These are phyloP conservation scores for Sphinx pinastri DNA, from an alignment of 2,888 invertebrate genomes.

Conservation along the genomic window DNA sequence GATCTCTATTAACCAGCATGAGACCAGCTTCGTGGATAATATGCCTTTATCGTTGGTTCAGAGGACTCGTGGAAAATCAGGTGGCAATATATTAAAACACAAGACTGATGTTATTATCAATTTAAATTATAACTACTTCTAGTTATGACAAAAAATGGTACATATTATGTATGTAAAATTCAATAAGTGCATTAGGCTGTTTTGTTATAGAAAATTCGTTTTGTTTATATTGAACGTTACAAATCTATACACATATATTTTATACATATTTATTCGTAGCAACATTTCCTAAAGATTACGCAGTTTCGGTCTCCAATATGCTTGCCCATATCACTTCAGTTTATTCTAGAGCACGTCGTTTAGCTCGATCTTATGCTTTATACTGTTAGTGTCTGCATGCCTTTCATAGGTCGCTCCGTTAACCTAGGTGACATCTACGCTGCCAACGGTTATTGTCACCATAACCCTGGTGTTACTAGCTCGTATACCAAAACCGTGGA, in stretches of 20 bases:
- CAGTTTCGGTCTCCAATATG: neutral
- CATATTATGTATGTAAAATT: too few relatives aligned
- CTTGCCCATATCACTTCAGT: neutral
- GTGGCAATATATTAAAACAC: too few relatives aligned
- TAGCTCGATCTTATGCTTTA: neutral
- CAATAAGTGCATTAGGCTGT: too few relatives aligned
- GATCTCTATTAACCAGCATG: too few relatives aligned
- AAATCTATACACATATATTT: neutral
- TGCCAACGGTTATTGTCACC: slow-evolving; percentile 26
- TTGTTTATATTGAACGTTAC: too few relatives aligned
- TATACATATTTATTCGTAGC: neutral
- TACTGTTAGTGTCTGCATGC: slow-evolving; percentile 13
- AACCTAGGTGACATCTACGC: slow-evolving; percentile 19
- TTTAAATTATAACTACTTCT: too few relatives aligned
- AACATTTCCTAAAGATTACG: neutral
- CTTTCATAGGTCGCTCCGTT: slow-evolving; percentile 18
- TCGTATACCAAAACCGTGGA: neutral
- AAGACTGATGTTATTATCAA: too few relatives aligned
- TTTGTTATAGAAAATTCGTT: too few relatives aligned
- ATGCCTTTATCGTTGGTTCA: too few relatives aligned
- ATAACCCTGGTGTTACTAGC: neutral
- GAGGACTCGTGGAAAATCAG: too few relatives aligned
- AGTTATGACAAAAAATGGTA: too few relatives aligned
- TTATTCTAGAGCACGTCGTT: neutral
- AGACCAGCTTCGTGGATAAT: too few relatives aligned